Evolutionary conservation across 2,888 invertebrate genomes (phyloP), one percentile per base, ranked within the genome.

Genomic region (Rhyacophila evoluta): DNA sequence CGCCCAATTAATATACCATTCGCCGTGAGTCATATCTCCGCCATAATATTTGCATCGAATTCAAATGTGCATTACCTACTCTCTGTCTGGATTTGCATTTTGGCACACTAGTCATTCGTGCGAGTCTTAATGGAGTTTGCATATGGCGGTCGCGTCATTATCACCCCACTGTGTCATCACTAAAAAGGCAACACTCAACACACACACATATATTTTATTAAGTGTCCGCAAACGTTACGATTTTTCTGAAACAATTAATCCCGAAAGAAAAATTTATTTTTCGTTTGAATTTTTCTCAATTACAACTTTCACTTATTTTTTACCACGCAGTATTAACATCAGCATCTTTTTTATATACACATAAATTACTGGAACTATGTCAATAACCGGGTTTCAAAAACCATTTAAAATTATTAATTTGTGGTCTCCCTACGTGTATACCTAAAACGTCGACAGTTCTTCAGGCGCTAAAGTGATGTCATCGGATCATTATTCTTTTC

Each of bases 101-200:
- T 55, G 19, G 19, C 55, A 55, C 55, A 25, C 19, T 33, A 33
- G 29, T 2, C 29, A 33, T 33, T 33, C 29, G 55, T 19, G 3
- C 25, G 19, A 55, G 55, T 55, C 55, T 19, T 55, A 55, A 55
- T 55, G 15, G 55, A 55, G 55, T 55, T 55, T 25, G 2, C 55
- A 55, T 55, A 55, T 55, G 55, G 25, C 55, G 55, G 55, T 55
- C 55, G 55, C 19, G 55, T 19, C 55, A 55, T 55, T 55, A 55
- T 55, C 55, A 19, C 55, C 55, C 55, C 55, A 55, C 55, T 55
- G 55, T 55, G 55, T 55, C 55, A 55, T 19, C 55, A 55, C 55
- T 1, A 55, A 55, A 55, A 19, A 8, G 55, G 55, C 55, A 19
- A 25, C 10, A 25, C 1, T 55, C n/a, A n/a, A n/a, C n/a, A n/a